Base-by-base conservation (phyloP, 2,888 invertebrate genomes). In the Schizotus pectinicornis region DNA sequence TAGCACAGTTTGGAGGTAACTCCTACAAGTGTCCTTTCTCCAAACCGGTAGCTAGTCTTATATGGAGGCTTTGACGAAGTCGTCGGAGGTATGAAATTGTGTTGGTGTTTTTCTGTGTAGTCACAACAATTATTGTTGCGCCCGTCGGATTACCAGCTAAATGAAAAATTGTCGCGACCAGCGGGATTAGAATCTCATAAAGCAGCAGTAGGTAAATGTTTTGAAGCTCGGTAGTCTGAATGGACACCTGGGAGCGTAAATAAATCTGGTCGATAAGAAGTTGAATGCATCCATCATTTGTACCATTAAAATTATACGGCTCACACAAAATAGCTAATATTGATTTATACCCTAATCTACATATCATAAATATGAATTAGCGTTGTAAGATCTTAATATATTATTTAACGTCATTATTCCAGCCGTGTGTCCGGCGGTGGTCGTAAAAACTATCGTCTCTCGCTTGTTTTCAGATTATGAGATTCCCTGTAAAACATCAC, bases 341-440 rank as follows among this genome's bases (percentile, higher is more conserved):
- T 69, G 70, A 71, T 71, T 69, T 71, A 71, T 66, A 22, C 42
- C 54, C 14, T 57, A 57, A 71, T 71, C 68, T 69, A 61, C 69
- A 71, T 68, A 66, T 60, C 65, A 66, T 71, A 69, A 67, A 68
- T 67, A 67, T 68, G 64, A 67, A 70, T 67, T 64, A 62, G 61
- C 58, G 59, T 53, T 41, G 55, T 65, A 66, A 68, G 63, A 66
- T 69, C 67, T 68, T 65, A 71, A 71, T 68, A 68, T 71, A 67
- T 71, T 67, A 67, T 68, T 71, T 67, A 65, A 64, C 56, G 67
- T 71, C 65, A 63, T 68, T 66, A 68, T 70, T 64, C 56, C 54
- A 53, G 52, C 35, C 63, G 56, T 59, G 59, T 61, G 61, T 60
- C 54, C 59, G 52, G 47, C 45, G 57, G 61, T 60, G 63, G 62